These are phyloP conservation scores for Leuctra nigra DNA, from an alignment of 2,888 invertebrate genomes.

Conservation along the genomic window DNA sequence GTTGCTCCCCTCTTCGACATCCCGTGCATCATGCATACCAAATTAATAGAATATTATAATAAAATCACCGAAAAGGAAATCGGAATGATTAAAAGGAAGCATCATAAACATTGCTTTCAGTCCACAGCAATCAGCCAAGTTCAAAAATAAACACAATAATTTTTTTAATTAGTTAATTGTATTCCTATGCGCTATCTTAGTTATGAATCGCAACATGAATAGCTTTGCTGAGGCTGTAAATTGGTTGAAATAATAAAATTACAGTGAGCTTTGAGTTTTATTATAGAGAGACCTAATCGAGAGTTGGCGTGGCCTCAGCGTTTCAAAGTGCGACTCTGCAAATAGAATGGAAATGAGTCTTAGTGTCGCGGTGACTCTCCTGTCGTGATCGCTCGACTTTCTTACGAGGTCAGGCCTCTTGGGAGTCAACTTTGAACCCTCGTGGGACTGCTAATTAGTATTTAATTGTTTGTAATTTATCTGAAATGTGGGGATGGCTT, in stretches of 20 bases:
- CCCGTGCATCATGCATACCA: neutral
- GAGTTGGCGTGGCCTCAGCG: neutral
- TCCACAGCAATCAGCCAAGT: neutral
- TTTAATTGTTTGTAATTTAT: conserved; percentile 10
- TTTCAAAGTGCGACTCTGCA: neutral
- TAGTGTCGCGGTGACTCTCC: neutral
- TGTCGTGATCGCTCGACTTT: neutral
- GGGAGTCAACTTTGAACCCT: neutral
- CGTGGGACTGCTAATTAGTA: neutral
- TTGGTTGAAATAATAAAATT: neutral
- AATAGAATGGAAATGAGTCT: neutral
- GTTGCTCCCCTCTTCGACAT: neutral
- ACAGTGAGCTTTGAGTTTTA: too few species aligned
- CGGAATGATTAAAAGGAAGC: conserved; percentile 6
- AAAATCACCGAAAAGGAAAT: conserved; percentile 3
- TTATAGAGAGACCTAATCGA: neutral
- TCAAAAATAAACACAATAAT: neutral
- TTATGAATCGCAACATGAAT: neutral
- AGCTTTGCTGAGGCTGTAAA: neutral
- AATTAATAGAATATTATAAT: conserved; percentile 6
- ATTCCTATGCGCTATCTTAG: neutral
- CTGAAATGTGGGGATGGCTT: conserved; percentile 6
- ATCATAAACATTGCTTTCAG: conserved; percentile 1
- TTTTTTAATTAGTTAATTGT: neutral
- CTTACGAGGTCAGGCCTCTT: neutral